A percentile compares a stretch with the other conserved stretches of the same genome.
Conservation (phyloP, 2,113 vertebrate genomes). For the Dicaeum eximium region DNA sequence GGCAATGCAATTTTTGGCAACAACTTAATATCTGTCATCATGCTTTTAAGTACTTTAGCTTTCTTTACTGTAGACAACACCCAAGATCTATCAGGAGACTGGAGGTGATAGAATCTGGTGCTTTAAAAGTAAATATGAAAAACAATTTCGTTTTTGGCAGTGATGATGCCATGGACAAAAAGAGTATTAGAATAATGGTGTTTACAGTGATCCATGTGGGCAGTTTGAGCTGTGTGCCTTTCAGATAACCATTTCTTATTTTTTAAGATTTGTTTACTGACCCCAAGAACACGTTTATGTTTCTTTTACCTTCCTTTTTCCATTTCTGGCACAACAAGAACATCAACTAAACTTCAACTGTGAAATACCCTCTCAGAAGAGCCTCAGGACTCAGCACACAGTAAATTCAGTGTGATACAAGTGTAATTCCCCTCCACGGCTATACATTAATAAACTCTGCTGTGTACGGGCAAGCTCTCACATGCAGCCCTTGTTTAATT, state of each 20-base stretch:
- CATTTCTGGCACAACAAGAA: background rate
- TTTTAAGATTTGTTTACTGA: background rate
- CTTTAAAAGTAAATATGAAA: background rate
- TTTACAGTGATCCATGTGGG: background rate
- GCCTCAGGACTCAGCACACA: background rate
- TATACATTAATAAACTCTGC: background rate
- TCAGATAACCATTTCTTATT: background rate
- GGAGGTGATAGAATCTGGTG: background rate
- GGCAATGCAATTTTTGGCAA: background rate
- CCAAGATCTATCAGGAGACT: background rate
- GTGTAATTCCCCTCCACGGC: background rate
- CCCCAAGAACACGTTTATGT: fast-evolving
- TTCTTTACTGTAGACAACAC: background rate
- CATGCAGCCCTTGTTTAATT: background rate
- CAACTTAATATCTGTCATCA: background rate
- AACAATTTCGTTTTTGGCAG: background rate
- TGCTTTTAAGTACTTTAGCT: background rate
- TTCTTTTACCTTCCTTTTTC: background rate
- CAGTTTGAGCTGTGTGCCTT: background rate
- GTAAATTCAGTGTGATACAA: background rate
- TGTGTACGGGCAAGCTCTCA: background rate
- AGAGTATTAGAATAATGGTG: background rate
- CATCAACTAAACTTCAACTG: background rate
- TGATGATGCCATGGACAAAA: background rate
- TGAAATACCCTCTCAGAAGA: background rate